Evolutionary conservation across 1,140 invertebrate species (phyloP).

Genomic region (Pogonognathellus flavescens): DNA sequence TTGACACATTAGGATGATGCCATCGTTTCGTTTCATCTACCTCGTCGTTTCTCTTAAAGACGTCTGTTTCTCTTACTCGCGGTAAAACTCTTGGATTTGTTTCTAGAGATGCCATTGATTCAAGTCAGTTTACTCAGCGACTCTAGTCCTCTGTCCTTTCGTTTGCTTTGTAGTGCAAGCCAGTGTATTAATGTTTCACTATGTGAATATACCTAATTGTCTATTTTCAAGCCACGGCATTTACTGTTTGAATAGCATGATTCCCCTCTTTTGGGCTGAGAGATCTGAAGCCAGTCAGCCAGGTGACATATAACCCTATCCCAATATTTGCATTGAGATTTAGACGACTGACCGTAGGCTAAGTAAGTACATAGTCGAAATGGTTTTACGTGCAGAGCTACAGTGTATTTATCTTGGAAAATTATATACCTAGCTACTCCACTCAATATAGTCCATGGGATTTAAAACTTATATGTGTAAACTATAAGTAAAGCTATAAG

Average conservation of each 20-base stretch:
- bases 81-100: conserved; percentile 17
- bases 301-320: conserved; percentile 66
- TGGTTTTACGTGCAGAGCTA: conserved; percentile 22
- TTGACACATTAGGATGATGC: conserved; percentile 43
- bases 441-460: not conserved
- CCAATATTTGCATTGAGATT: conserved; percentile 66
- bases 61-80: not conserved
- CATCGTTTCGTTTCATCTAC: not conserved
- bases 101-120: conserved; percentile 7
- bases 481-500: no score
- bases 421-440: conserved; percentile 30
- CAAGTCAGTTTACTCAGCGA: conserved; percentile 22
- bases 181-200: conserved; percentile 47
- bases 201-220: conserved; percentile 47
- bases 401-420: conserved; percentile 32
- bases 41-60: not conserved
- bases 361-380: conserved; percentile 33
- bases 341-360: conserved; percentile 58
- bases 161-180: conserved; percentile 35
- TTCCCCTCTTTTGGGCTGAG: conserved; percentile 23
- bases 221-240: conserved; percentile 1
- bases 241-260: conserved; percentile 53
- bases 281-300: conserved; percentile 54
- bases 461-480: no score
- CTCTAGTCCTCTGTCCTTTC: conserved; percentile 3